These are phyloP conservation scores for Aphidoletes aphidimyza DNA, from an alignment of 2,888 invertebrate genomes.

Conservation along the genomic window DNA sequence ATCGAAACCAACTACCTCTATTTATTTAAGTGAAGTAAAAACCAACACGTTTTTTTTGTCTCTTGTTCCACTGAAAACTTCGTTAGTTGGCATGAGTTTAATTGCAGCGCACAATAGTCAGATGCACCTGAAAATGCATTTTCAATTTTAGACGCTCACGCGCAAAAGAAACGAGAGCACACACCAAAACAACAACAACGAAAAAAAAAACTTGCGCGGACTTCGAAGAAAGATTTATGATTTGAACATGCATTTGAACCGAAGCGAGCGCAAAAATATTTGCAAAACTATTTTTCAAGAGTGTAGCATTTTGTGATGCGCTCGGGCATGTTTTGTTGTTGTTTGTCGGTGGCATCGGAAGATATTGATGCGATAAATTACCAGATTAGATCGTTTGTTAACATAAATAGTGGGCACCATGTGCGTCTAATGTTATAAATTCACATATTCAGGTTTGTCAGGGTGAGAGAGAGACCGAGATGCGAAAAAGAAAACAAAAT, in stretches of 20 bases:
- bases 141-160: background rate
- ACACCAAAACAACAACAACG: too few species aligned
- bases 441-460: constrained; percentile 22
- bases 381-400: constrained; percentile 52
- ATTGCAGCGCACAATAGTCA: background rate
- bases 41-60: background rate
- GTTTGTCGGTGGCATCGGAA: background rate
- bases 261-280: background rate
- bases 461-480: background rate
- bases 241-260: constrained; percentile 14
- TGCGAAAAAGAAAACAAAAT: constrained; percentile 32
- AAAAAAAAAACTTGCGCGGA: background rate
- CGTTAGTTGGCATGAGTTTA: constrained; percentile 40
- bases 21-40: background rate
- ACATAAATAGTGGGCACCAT: constrained; percentile 50
- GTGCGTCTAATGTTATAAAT: constrained; percentile 41
- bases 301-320: background rate
- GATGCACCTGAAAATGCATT: constrained; percentile 51
- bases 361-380: constrained; percentile 52
- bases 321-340: background rate
- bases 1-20: too few species aligned
- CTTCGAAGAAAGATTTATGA: constrained; percentile 35
- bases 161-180: background rate
- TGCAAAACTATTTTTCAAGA: constrained; percentile 34
- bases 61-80: background rate